Evolutionary conservation across 2,797 vertebrate species (phyloP).

Genomic region (Melanotaenia boesemani): DNA sequence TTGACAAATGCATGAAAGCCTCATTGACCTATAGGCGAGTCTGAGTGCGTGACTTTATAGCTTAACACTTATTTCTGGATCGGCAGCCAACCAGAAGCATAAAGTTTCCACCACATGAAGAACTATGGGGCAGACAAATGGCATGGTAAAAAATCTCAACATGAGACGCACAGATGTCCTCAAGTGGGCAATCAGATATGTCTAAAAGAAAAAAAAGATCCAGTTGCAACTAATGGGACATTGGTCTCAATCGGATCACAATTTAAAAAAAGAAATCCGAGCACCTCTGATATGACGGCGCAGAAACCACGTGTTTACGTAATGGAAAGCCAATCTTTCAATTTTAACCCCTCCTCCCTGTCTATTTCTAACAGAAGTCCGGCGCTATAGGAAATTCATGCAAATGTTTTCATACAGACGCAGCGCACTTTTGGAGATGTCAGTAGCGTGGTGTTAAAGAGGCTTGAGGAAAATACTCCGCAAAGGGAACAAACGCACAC

Average conservation of each 20-base stretch:
- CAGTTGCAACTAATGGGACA: conserved; percentile 42
- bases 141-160: conserved; percentile 1
- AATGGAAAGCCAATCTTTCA: conserved; percentile 91
- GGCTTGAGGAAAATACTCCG: conserved; percentile 53
- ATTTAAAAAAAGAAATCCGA: conserved; percentile 25
- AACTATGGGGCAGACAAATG: conserved; percentile 11
- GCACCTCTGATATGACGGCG: conserved; percentile 82
- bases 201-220: too few species aligned
- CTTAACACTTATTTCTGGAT: background rate
- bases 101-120: conserved; percentile 33
- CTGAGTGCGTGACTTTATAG: conserved; percentile 48
- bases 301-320: conserved; percentile 92
- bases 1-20: conserved; percentile 33
- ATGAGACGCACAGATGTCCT: conserved; percentile 11
- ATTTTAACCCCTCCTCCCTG: conserved; percentile 88
- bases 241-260: conserved; percentile 55
- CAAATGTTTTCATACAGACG: conserved; percentile 83
- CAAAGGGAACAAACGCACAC: conserved; percentile 59
- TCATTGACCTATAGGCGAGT: conserved; percentile 44
- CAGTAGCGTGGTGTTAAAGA: conserved; percentile 72
- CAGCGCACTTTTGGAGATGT: conserved; percentile 83
- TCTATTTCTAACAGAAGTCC: conserved; percentile 76
- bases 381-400: conserved; percentile 80
- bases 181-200: background rate
- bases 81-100: conserved; percentile 1